phyloP scores from a whole-genome alignment of 53 echinoderm and acorn worm genomes.

The Zoroaster sp. region DNA sequence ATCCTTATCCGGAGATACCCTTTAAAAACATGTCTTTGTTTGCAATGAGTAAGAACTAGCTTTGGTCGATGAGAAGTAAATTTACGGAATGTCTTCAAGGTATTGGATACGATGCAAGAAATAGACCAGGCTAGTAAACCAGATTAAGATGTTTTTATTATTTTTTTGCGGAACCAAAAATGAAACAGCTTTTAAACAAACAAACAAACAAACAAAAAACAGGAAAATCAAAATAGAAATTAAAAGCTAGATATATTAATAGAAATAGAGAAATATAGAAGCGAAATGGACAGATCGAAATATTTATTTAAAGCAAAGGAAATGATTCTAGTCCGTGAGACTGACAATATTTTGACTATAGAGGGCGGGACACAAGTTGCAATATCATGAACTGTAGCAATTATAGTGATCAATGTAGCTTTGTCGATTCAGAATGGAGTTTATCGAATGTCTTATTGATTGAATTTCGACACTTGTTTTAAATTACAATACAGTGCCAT shows the following conservation, averaged over 20 bases:
- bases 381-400: slow-evolving; percentile 38
- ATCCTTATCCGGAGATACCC: background rate
- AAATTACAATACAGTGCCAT: background rate
- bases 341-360: background rate
- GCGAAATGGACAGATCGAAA: background rate
- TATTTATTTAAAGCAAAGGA: background rate
- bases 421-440: slow-evolving; percentile 19
- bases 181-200: background rate
- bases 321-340: slow-evolving; percentile 13
- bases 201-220: background rate
- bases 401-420: slow-evolving; percentile 34
- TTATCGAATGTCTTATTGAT: slow-evolving; percentile 14
- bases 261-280: background rate
- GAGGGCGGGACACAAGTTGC: slow-evolving; percentile 57
- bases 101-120: background rate
- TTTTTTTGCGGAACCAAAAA: background rate
- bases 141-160: background rate
- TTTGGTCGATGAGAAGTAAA: background rate
- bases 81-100: background rate
- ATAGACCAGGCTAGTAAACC: background rate
- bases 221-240: background rate
- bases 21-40: background rate
- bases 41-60: slow-evolving; percentile 7
- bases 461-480: slow-evolving; percentile 42
- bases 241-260: slow-evolving; percentile 13